These are phyloP conservation scores for Phania funesta DNA, from an alignment of 2,888 invertebrate genomes.

Conservation along the genomic window DNA sequence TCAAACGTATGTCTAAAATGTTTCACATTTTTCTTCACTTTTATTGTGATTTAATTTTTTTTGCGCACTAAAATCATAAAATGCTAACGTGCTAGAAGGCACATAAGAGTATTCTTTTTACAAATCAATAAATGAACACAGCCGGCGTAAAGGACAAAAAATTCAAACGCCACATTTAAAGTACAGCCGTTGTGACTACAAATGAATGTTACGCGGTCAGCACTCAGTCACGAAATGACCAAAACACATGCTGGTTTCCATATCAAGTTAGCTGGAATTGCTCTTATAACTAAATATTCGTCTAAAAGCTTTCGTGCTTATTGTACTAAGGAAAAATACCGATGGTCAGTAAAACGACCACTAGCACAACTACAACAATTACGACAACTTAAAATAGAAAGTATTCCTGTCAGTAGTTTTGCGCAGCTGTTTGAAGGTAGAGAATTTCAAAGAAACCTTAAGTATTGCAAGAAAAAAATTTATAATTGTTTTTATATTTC, in stretches of 20 bases:
- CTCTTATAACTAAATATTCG: constrained; percentile 24
- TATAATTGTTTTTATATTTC: not conserved
- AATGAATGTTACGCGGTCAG: constrained; percentile 64
- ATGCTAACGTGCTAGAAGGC: not conserved
- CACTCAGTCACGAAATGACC: constrained; percentile 78
- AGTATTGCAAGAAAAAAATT: not conserved
- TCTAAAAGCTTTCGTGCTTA: constrained; percentile 11
- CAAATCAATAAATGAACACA: constrained; percentile 62
- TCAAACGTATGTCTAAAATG: constrained; percentile 1
- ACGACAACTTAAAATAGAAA: constrained; percentile 57
- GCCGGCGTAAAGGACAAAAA: constrained; percentile 44
- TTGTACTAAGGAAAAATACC: constrained; percentile 55
- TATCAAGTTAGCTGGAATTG: constrained; percentile 37
- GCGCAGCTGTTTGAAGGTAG: constrained; percentile 1
- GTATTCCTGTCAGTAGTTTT: constrained; percentile 49
- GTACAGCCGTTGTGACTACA: constrained; percentile 8
- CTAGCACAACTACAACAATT: constrained; percentile 3
- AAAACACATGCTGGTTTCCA: constrained; percentile 68
- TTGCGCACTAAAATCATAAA: not conserved
- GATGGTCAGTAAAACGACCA: constrained; percentile 66
- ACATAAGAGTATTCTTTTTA: not conserved
- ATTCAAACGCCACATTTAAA: constrained; percentile 47
- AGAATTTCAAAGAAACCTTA: constrained; percentile 3
- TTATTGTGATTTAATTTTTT: not conserved
- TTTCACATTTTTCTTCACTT: constrained; percentile 45